Base-by-base conservation (phyloP, 2,113 vertebrate genomes). In the Sitta europaea region DNA sequence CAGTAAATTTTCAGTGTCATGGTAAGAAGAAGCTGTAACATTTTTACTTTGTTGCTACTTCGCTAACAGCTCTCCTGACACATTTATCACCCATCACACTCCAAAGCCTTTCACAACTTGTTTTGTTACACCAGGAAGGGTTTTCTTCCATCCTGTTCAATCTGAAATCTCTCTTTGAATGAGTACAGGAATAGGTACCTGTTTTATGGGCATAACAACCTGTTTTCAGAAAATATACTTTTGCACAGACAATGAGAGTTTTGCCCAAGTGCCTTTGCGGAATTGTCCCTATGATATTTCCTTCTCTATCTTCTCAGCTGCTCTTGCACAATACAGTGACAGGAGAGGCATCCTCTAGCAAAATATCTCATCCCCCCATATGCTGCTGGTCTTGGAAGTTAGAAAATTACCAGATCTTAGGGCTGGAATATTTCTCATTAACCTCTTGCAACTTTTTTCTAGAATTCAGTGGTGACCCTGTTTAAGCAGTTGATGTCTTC, bases 271-370 rank as follows among this genome's bases (percentile, higher is more conserved):
- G 6, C 35, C 22, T 51, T 18, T 58, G 28, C 3, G 7, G 31
- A 61, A n/a, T 22, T 80, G 8, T 16, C 11, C 8, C 8, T 50
- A 2, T 8, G 7, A 9, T 47, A 2, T 51, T 72, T 55, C 15
- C 9, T 74, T 14, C 22, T 59, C 11, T 79, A 20, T 45, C 50
- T 53, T 45, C 40, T 36, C 43, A 58, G 14, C 20, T 70, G 48
- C 12, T 8, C 6, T 83, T 0, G 0, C 14, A 62, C 6, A 31
- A 22, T 13, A 35, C 12, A 15, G 4, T 50, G 43, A 43, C 2
- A 83, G 8, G 21, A 78, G n/a, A 36, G 58, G 19, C 12, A 45
- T 12, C 28, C 42, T 86, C 25, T 29, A 38, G 22, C 9, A 75
- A 90, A 67, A 21, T 42, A 19, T 21, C 2, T 6, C 12, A 45